Conservation (phyloP, 2,797 vertebrate genomes). For the Craterocephalus amniculus region DNA sequence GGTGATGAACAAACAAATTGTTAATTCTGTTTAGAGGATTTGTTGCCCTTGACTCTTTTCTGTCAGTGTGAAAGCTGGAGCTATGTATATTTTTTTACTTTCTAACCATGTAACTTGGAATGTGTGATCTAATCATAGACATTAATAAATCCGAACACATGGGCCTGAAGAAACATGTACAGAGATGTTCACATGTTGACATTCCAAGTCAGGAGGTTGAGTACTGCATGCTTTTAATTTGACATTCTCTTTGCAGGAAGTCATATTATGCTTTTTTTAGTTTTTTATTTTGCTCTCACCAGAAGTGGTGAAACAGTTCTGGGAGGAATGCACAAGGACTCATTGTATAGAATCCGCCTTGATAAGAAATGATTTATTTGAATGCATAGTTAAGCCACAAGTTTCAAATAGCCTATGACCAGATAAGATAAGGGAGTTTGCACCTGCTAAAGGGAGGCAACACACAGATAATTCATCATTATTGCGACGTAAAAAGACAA, state of each 20-base stretch:
- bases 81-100: too few species aligned
- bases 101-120: too few species aligned
- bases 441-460: conserved; percentile 61
- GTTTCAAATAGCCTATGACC: conserved; percentile 67
- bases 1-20: too few species aligned
- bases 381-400: conserved; percentile 64
- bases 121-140: too few species aligned
- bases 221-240: neutral
- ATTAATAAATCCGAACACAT: too few species aligned
- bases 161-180: too few species aligned
- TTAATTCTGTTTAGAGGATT: too few species aligned
- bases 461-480: conserved; percentile 74
- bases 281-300: conserved; percentile 27
- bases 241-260: conserved; percentile 7
- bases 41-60: too few species aligned
- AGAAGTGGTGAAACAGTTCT: conserved; percentile 44
- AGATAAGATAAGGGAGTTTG: conserved; percentile 75
- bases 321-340: conserved; percentile 43
- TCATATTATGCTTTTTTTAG: neutral
- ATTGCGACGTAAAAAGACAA: conserved; percentile 51
- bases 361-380: conserved; percentile 83
- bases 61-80: too few species aligned
- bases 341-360: conserved; percentile 55
- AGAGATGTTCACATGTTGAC: too few species aligned
- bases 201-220: too few species aligned